Base-by-base conservation (phyloP, 2,113 vertebrate genomes). In the Grammomys dolichurus region DNA sequence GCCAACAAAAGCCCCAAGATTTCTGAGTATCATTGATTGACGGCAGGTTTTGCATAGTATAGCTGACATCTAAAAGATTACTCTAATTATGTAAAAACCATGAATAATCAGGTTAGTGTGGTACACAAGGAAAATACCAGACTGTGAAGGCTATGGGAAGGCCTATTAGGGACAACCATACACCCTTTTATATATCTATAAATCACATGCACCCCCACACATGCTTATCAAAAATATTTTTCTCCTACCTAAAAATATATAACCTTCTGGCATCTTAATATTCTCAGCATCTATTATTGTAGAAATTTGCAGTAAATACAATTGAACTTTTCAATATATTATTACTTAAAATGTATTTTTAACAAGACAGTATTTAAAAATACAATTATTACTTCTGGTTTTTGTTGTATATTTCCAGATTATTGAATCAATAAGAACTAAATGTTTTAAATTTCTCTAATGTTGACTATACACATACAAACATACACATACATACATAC, bases 51-150 rank as follows among this genome's bases (percentile, higher is more conserved):
- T 97, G 22, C 96, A 80, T 97, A 76, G 93, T 17, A 46, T 12
- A 36, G 58, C 1, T 76, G 88, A 76, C 36, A 69, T 97, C 60
- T 88, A 51, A 80, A 96, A 92, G 10, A 20, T 91, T 98, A 96
- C 87, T 94, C 46, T 98, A 63, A 73, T 89, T 95, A 65, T 97
- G 86, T 1, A 92, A 93, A 96, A 95, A 89, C 96, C 22, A 51
- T 7, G 9, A 97, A 88, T 97, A 96, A 97, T 81, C 60, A 95
- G 87, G 91, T 95, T 73, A 95, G 98, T 82, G 20, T 51, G 84
- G 81, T 73, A 80, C 80, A 82, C 70, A 89, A 85, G 93, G 87
- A 94, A 95, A 92, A 91, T 70, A 90, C 80, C 92, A 90, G 82
- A 91, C 80, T 96, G 84, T 97, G 91, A 97, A 96, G 12, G 88